Percentiles rank a stretch among this genome's conserved stretches.
Evolutionary conservation across 2,888 invertebrate genomes (phyloP).

Genomic region (Platynereis dumerilii): DNA sequence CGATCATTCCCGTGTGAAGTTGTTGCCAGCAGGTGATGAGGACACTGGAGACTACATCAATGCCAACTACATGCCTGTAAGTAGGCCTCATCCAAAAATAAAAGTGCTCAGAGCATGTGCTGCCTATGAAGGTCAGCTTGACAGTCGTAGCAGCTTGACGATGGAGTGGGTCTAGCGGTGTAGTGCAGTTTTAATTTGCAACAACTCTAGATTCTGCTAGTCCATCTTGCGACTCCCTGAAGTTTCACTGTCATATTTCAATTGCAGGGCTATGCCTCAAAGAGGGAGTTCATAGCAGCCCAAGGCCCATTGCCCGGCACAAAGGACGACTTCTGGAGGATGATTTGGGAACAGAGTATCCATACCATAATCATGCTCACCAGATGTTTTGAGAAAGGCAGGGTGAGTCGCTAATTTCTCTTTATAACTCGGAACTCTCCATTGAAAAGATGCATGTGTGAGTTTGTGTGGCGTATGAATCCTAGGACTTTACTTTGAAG

Average conservation of each 20-base stretch:
- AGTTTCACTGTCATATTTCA: constrained; percentile 32
- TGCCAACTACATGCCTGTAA: constrained; percentile 76
- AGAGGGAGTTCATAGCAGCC: constrained; percentile 76
- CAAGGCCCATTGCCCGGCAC: constrained; percentile 77
- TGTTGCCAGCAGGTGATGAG: constrained; percentile 67
- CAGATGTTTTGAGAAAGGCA: constrained; percentile 72
- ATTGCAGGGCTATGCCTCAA: constrained; percentile 73
- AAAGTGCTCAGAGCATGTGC: not conserved
- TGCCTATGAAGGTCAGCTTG: not conserved
- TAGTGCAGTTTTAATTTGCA: too few species aligned
- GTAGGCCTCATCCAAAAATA: not conserved
- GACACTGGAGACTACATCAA: constrained; percentile 77
- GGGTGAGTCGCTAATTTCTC: too few species aligned
- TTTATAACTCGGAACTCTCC: not conserved
- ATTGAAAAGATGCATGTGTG: not conserved
- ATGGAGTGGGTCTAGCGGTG: too few species aligned
- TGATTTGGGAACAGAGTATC: constrained; percentile 76
- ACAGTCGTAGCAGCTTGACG: too few species aligned
- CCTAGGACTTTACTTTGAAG: too few species aligned
- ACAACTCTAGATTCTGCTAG: too few species aligned
- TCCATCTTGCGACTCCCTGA: too few species aligned
- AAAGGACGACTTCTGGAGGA: constrained; percentile 77
- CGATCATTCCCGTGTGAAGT: constrained; percentile 73
- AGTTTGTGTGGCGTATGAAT: not conserved
- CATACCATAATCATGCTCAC: constrained; percentile 76